These are phyloP conservation scores for Pseudonaja textilis DNA, from an alignment of 2,113 vertebrate genomes.

Conservation along the genomic window DNA sequence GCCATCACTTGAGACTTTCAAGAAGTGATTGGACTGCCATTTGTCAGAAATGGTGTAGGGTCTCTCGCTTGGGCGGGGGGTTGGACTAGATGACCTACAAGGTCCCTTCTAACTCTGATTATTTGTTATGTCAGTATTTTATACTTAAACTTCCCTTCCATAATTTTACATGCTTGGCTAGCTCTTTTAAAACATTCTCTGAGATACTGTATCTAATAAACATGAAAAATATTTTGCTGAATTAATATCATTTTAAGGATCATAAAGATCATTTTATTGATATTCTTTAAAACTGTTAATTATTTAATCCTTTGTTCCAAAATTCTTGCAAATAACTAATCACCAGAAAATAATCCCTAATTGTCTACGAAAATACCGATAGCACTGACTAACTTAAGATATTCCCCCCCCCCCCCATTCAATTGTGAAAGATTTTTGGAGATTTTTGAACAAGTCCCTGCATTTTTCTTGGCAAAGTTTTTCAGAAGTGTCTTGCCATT, in stretches of 20 bases:
- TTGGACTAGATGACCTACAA: too few relatives aligned
- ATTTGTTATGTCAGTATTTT: neutral
- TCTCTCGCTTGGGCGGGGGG: too few relatives aligned
- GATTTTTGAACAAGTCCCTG: too few relatives aligned
- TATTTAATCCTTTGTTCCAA: neutral
- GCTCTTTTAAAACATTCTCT: neutral
- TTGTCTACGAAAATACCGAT: neutral
- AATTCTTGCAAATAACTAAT: neutral
- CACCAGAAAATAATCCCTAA: neutral
- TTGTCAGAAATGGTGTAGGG: too few relatives aligned
- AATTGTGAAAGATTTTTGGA: too few relatives aligned
- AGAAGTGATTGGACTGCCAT: too few relatives aligned
- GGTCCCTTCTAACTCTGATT: too few relatives aligned
- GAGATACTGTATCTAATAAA: neutral
- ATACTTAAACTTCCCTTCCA: neutral
- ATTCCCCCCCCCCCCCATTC: too few relatives aligned
- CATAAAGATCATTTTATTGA: neutral
- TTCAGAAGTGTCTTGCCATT: too few relatives aligned
- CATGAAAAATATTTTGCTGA: neutral
- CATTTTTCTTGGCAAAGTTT: too few relatives aligned
- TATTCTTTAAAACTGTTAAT: neutral
- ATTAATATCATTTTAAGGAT: neutral
- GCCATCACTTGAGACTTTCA: too few relatives aligned
- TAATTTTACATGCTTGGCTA: neutral
- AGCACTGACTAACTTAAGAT: neutral